These are phyloP conservation scores for Threskiornis aethiopicus DNA, from an alignment of 2,797 vertebrate genomes.

Conservation along the genomic window DNA sequence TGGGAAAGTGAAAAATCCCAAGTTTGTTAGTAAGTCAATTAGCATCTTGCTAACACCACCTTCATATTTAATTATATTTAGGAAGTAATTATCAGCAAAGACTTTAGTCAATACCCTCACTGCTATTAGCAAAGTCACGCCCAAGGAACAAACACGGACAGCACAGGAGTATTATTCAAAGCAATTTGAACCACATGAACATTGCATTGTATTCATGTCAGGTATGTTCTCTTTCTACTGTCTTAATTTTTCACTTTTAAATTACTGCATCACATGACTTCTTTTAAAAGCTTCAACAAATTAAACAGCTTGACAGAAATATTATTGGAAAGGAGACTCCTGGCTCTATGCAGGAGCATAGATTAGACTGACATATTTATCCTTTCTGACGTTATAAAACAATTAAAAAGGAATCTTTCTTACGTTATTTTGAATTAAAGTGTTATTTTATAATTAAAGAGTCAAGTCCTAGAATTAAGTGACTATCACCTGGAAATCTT, in stretches of 20 bases:
- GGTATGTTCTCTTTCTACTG: background rate
- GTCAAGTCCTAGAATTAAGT: background rate
- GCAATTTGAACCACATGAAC: background rate
- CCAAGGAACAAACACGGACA: background rate
- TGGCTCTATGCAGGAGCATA: background rate
- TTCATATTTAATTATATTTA: background rate
- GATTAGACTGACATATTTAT: slow-evolving; percentile 19
- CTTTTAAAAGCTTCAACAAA: slow-evolving; percentile 26
- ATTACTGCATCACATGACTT: background rate
- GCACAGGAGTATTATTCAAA: background rate
- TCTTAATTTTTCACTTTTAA: background rate
- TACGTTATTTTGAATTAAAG: background rate
- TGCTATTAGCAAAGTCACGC: background rate
- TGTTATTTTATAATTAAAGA: slow-evolving; percentile 11
- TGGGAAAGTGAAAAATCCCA: background rate
- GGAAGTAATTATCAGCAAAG: background rate
- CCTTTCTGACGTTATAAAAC: slow-evolving; percentile 14
- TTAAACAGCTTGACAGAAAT: slow-evolving; percentile 25
- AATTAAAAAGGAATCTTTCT: background rate
- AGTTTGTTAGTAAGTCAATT: background rate
- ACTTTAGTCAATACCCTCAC: background rate
- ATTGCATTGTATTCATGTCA: background rate
- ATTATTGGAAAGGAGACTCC: background rate
- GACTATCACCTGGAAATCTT: background rate
- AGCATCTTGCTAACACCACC: background rate